A percentile compares a stretch with the other conserved stretches of the same genome.
Evolutionary conservation across 1,140 invertebrate species (phyloP).

Genomic region (Babylonia areolata): DNA sequence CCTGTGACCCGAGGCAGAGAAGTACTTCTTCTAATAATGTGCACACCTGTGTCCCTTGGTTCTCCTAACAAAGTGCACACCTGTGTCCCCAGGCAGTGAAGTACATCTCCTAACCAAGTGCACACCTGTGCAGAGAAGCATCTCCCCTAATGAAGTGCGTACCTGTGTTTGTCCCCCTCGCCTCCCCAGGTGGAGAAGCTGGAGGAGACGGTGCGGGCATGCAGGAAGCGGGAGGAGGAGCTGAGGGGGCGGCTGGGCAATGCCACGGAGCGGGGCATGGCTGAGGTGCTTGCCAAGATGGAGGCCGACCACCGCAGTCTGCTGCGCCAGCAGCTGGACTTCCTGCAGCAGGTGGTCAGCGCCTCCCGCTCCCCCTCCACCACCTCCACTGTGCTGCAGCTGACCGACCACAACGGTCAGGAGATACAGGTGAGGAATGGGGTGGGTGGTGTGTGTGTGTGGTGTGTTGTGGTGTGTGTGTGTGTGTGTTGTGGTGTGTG

Average conservation of each 20-base stretch:
- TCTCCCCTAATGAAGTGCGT: no score
- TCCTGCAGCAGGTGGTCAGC: constrained; percentile 38
- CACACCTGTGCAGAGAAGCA: no score
- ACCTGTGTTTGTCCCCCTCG: no score
- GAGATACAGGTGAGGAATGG: constrained; percentile 20
- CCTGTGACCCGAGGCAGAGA: no score
- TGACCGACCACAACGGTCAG: constrained; percentile 25
- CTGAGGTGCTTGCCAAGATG: constrained; percentile 56
- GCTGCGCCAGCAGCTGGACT: constrained; percentile 64
- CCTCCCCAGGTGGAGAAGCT: background rate
- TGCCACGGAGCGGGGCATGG: constrained; percentile 53
- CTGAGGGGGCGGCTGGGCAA: background rate
- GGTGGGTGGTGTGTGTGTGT: no score
- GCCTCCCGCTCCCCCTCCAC: constrained; percentile 1
- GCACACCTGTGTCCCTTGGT: no score
- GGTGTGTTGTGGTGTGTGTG: no score
- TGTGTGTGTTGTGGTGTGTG: no score
- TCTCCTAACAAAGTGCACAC: no score
- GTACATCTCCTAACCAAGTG: no score
- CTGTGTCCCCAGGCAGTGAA: no score
- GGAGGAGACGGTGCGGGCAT: background rate
- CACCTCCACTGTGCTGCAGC: constrained; percentile 15
- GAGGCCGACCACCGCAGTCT: constrained; percentile 64
- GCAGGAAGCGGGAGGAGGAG: constrained; percentile 23
- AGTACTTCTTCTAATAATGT: no score